Percentiles rank a stretch among this genome's conserved stretches.
Evolutionary conservation across 2,888 invertebrate species (phyloP).

Genomic region (Serrognathus titanus): DNA sequence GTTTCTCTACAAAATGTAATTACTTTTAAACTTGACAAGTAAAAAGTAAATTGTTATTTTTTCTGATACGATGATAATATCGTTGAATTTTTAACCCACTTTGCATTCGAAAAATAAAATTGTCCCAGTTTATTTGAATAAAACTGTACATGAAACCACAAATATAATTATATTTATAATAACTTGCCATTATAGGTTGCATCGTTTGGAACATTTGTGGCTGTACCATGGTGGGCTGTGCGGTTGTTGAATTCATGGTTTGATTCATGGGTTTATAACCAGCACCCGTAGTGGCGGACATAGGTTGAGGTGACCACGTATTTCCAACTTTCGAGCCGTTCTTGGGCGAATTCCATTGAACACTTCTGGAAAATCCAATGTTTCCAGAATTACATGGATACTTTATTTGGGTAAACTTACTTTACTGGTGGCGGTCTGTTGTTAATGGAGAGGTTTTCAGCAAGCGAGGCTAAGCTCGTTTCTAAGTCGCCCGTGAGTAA

Average conservation of each 20-base stretch:
- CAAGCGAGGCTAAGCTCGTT: slow-evolving; percentile 87
- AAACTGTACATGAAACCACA: neutral
- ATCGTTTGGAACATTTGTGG: slow-evolving; percentile 43
- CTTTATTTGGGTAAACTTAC: slow-evolving; percentile 56
- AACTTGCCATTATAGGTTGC: slow-evolving; percentile 42
- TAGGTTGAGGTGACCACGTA: slow-evolving; percentile 82
- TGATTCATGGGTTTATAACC: slow-evolving; percentile 81
- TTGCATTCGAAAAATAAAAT: no score
- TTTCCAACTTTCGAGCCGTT: slow-evolving; percentile 75
- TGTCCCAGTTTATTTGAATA: no score
- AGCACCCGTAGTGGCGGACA: slow-evolving; percentile 84
- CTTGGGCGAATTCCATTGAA: slow-evolving; percentile 90
- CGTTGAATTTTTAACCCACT: no score
- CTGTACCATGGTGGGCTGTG: slow-evolving; percentile 30
- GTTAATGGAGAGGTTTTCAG: slow-evolving; percentile 88
- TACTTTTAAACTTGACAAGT: no score
- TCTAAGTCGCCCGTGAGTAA: slow-evolving; percentile 91
- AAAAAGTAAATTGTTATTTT: no score
- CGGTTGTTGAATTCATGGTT: slow-evolving; percentile 37
- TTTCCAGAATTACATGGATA: slow-evolving; percentile 10
- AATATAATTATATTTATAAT: neutral
- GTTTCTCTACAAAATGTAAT: no score
- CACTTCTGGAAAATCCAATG: slow-evolving; percentile 57
- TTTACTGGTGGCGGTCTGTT: slow-evolving; percentile 65
- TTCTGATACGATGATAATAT: no score